A percentile compares a stretch with the other conserved stretches of the same genome.
phyloP scores from a whole-genome alignment of 2,797 vertebrate species.

The Cyprinella venusta region DNA sequence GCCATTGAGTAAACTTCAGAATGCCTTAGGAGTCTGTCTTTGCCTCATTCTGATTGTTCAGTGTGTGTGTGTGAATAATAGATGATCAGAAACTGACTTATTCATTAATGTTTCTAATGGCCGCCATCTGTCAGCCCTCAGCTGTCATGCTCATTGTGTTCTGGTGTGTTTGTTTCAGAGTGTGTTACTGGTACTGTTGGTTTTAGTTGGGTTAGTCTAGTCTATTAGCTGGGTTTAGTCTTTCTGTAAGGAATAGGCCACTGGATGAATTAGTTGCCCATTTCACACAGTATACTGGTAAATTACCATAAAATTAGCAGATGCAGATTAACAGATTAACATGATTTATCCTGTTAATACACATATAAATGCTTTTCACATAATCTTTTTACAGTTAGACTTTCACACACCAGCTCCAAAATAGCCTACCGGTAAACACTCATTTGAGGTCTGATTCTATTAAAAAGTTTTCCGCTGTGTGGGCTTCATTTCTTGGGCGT shows the following conservation, averaged over 20 bases:
- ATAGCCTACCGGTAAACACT: neutral
- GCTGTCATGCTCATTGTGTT: constrained; percentile 30
- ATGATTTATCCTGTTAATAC: neutral
- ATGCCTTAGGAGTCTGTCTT: neutral
- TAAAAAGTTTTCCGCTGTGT: too few relatives aligned
- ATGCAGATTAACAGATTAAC: too few relatives aligned
- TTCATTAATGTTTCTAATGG: constrained; percentile 74
- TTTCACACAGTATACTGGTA: neutral
- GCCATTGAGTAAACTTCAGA: neutral
- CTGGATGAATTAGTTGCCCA: neutral
- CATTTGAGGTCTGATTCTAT: neutral
- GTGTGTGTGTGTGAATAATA: constrained; percentile 77
- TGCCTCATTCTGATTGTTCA: neutral
- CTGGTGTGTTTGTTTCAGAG: constrained; percentile 31
- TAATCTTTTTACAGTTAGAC: neutral
- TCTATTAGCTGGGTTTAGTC: neutral
- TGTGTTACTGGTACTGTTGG: neutral
- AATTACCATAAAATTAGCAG: neutral
- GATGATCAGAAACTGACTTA: constrained; percentile 76
- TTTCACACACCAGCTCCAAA: neutral
- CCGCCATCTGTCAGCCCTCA: constrained; percentile 62
- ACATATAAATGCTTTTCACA: neutral
- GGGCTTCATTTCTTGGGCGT: too few relatives aligned
- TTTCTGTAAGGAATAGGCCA: neutral
- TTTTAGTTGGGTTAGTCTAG: neutral